Evolutionary conservation across 1,140 invertebrate genomes (phyloP).

Genomic region (Papilio polytes): DNA sequence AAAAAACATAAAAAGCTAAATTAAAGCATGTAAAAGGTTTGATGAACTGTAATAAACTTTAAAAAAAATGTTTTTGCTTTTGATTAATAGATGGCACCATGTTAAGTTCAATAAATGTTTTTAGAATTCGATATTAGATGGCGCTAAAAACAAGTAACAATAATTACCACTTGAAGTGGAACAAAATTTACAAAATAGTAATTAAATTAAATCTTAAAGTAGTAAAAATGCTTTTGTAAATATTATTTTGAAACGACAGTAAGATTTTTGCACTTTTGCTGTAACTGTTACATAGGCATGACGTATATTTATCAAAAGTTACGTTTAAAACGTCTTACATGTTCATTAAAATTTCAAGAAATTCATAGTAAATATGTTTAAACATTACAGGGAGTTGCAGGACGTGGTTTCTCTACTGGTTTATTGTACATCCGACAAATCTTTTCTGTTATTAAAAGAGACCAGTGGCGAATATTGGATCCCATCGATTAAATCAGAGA

Average conservation of each 20-base stretch:
- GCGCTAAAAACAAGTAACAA: neutral
- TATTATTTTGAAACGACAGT: neutral
- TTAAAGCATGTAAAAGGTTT: neutral
- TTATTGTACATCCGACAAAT: slow-evolving; percentile 59
- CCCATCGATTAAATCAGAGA: slow-evolving; percentile 62
- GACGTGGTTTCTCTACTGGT: slow-evolving; percentile 66
- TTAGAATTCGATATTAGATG: neutral
- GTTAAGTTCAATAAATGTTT: neutral
- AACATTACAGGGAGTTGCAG: slow-evolving; percentile 61
- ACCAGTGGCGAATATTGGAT: slow-evolving; percentile 64
- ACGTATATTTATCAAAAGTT: neutral
- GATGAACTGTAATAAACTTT: neutral
- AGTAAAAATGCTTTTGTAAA: neutral
- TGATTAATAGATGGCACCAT: neutral
- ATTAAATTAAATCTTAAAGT: neutral
- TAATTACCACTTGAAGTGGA: neutral
- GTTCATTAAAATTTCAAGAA: slow-evolving; percentile 17
- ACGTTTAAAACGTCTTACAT: slow-evolving; percentile 6
- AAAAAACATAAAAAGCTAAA: neutral
- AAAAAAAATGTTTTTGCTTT: neutral
- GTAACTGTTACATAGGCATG: neutral
- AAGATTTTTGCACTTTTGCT: neutral
- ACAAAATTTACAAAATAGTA: neutral
- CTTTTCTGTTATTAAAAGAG: slow-evolving; percentile 61
- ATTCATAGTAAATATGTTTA: slow-evolving; percentile 58